Evolutionary conservation across 1,140 invertebrate species (phyloP), one percentile per base, ranked within the genome.

Genomic region (Panagrolaimus sp.): DNA sequence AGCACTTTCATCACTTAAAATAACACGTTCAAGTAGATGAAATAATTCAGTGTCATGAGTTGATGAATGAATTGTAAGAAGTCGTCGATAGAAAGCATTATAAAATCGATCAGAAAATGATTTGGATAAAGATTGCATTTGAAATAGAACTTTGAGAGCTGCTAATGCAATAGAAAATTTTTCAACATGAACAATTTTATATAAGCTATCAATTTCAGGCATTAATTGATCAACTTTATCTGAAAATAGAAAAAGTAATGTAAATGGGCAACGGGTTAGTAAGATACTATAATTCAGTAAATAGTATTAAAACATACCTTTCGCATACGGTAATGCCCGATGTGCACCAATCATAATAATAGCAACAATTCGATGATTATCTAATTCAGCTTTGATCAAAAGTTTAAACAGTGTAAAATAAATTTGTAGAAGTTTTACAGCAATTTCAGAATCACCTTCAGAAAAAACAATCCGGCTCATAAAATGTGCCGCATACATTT

Each of bases 351-450:
- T 89, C 57, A 96, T 84, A 16, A 98, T 88, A 0, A 90, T 92
- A 69, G 89, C 90, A 90, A 98, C 92, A 84, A 96, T 89, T 78
- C 91, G 89, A 53, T 70, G 69, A 44, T 69, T 61, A n/a, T 67
- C 38, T 5, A 73, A 48, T 89, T 91, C 78, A 96, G 91, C 0
- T 96, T 89, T 72, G 95, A 93, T 88, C 51, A 89, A 89, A 61
- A 92, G 90, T 85, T 93, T 96, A 85, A 98, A 98, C 78, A 97
- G 92, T 0, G 90, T 89, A 81, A 98, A 93, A 84, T 96, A 97
- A n/a, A 97, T 89, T 65, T 89, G 86, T 11, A 97, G 90, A 14
- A 97, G 84, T 74, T 88, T 89, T 69, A 88, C 88, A 0, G 93
- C 92, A 16, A 96, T 85, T 63, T 89, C 87, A 2, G 86, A 85